phyloP scores from a whole-genome alignment of 2,888 invertebrate genomes.

The Meiosimyza platycephala region DNA sequence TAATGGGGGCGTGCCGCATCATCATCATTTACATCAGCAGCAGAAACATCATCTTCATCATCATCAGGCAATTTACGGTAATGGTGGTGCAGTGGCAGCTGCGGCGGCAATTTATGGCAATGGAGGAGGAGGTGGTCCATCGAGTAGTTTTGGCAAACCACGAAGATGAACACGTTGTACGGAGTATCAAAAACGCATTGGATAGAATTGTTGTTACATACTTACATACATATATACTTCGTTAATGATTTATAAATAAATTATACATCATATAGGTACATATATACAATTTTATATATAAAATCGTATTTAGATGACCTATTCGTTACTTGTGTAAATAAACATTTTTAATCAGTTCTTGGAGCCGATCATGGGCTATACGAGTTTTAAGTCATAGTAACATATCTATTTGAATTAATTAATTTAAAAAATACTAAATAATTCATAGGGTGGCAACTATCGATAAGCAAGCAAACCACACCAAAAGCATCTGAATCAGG shows the following conservation, averaged over 20 bases:
- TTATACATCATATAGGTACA: background rate
- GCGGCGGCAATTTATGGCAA: constrained; percentile 52
- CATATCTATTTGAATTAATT: constrained; percentile 19
- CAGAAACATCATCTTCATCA: constrained; percentile 44
- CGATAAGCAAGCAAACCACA: background rate
- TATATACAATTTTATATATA: constrained; percentile 41
- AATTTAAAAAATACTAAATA: background rate
- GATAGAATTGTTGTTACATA: constrained; percentile 30
- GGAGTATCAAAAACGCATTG: background rate
- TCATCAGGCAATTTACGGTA: constrained; percentile 59
- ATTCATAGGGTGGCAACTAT: background rate
- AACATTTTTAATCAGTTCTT: too few species aligned
- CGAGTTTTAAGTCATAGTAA: constrained; percentile 26
- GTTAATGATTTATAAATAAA: background rate
- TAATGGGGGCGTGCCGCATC: constrained; percentile 52
- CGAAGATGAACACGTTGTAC: constrained; percentile 60
- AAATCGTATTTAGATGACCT: background rate
- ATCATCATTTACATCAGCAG: constrained; percentile 48
- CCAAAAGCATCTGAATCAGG: background rate
- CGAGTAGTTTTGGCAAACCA: constrained; percentile 65
- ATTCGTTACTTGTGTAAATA: background rate
- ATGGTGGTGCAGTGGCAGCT: constrained; percentile 43
- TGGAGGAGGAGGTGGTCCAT: constrained; percentile 49
- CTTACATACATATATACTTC: constrained; percentile 9
- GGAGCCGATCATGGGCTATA: background rate